Conservation (phyloP, 2,113 vertebrate species). For the Sturnus vulgaris region DNA sequence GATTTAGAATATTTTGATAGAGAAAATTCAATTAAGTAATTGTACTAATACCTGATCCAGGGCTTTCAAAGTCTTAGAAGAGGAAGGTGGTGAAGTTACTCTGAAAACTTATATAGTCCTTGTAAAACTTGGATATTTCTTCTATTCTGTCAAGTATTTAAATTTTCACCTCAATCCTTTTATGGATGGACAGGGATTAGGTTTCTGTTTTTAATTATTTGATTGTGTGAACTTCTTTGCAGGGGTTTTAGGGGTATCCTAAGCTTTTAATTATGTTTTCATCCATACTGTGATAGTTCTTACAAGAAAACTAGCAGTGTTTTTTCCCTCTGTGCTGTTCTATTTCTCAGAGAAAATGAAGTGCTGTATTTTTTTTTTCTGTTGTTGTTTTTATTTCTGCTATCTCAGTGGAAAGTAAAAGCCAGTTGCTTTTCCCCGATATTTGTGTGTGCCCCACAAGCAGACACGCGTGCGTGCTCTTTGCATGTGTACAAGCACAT, state of each 20-base stretch:
- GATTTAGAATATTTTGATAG: background rate
- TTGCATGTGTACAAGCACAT: background rate
- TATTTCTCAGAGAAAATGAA: background rate
- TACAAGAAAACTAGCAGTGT: background rate
- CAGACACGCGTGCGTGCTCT: background rate
- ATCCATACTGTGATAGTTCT: background rate
- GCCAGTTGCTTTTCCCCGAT: accelerated
- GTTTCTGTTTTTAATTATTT: background rate
- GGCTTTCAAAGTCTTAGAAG: constrained; percentile 13
- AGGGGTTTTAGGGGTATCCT: background rate
- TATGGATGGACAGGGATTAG: background rate
- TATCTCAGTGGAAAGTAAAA: constrained; percentile 23
- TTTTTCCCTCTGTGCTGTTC: background rate
- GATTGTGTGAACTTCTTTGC: background rate
- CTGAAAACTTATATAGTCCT: background rate
- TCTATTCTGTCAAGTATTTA: background rate
- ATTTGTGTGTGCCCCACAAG: background rate
- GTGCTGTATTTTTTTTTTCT: background rate
- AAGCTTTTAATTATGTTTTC: background rate
- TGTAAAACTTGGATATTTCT: background rate
- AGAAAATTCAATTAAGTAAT: constrained; percentile 1
- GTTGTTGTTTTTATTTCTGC: background rate
- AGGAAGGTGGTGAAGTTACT: background rate
- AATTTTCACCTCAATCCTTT: background rate
- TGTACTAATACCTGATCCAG: background rate